A percentile compares a stretch with the other conserved stretches of the same genome.
These are phyloP conservation scores for Limnothrissa miodon DNA, from an alignment of 2,113 vertebrate genomes.

Conservation along the genomic window DNA sequence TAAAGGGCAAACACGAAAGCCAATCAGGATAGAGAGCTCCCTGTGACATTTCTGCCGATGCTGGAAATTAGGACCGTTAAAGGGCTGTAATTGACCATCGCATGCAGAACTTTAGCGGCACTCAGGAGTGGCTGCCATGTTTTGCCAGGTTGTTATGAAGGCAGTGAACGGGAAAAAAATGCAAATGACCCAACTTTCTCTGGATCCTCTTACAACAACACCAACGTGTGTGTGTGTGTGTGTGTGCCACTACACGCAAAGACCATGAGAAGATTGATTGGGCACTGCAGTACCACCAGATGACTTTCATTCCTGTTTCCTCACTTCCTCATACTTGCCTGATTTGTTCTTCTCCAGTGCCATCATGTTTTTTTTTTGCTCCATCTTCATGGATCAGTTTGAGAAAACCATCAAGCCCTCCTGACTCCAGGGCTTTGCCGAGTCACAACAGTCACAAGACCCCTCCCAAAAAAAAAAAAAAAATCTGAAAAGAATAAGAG, in stretches of 20 bases:
- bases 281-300: neutral
- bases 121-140: neutral
- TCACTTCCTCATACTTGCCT: neutral
- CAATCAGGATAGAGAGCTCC: neutral
- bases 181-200: neutral
- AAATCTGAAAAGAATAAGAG: conserved; percentile 25
- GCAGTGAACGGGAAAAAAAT: neutral
- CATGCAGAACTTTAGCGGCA: neutral
- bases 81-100: neutral
- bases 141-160: neutral
- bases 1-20: conserved; percentile 5
- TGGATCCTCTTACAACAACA: neutral
- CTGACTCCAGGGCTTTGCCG: neutral
- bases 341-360: neutral
- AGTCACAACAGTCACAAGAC: neutral
- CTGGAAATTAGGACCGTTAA: neutral
- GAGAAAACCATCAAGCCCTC: neutral
- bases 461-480: neutral
- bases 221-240: neutral
- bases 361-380: neutral
- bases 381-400: neutral
- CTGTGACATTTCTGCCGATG: neutral
- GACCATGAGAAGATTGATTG: neutral
- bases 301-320: neutral
- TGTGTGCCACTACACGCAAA: neutral